Evolutionary conservation across 2,113 vertebrate species (phyloP).

Genomic region (Scalopus aquaticus): DNA sequence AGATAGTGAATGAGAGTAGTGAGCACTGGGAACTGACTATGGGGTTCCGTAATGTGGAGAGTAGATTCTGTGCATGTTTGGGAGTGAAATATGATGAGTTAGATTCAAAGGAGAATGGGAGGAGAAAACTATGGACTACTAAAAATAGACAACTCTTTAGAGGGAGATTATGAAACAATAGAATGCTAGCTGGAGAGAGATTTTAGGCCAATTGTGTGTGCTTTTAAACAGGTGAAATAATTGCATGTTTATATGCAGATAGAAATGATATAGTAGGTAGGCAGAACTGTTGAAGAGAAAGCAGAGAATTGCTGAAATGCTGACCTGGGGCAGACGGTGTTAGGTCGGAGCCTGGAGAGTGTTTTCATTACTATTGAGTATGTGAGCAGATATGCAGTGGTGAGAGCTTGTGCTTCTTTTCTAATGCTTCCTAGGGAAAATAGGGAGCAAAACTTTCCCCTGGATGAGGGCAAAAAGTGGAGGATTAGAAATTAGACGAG

Average conservation of each 20-base stretch:
- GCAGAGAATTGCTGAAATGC: neutral
- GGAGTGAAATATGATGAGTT: neutral
- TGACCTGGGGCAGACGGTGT: neutral
- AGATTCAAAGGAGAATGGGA: neutral
- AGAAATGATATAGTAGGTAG: neutral
- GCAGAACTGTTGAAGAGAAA: neutral
- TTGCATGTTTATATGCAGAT: neutral
- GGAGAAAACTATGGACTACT: neutral
- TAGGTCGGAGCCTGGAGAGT: neutral
- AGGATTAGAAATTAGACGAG: neutral
- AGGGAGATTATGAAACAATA: neutral
- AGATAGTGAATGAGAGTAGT: neutral
- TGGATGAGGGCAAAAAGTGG: neutral
- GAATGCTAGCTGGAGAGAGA: neutral
- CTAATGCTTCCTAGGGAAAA: neutral
- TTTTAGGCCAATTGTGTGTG: neutral
- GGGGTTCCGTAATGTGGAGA: neutral
- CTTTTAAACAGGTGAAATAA: neutral
- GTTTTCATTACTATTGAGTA: neutral
- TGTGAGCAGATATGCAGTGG: neutral
- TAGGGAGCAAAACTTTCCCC: neutral
- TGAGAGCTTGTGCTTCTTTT: neutral
- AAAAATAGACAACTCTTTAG: neutral
- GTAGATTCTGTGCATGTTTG: neutral
- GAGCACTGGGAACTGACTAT: neutral